Evolutionary conservation across 2,113 vertebrate species (phyloP).

Genomic region (Carlito syrichta): DNA sequence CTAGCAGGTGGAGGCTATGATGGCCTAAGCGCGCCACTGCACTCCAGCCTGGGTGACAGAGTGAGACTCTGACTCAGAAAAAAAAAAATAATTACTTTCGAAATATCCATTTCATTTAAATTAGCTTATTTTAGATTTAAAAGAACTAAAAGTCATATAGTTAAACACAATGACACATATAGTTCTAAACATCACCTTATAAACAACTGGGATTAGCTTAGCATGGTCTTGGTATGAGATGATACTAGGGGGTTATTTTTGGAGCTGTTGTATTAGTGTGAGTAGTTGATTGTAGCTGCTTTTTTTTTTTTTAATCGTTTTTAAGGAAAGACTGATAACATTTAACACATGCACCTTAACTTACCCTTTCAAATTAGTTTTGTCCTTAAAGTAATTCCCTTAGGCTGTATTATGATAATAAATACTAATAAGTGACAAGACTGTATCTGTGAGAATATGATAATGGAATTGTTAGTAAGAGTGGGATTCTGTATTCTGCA

Average conservation of each 20-base stretch:
- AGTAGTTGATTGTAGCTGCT: background rate
- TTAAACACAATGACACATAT: background rate
- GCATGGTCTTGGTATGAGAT: background rate
- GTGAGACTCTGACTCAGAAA: too few relatives aligned
- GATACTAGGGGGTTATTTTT: background rate
- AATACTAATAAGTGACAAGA: background rate
- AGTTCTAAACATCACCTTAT: background rate
- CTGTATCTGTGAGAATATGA: background rate
- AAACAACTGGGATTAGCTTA: background rate
- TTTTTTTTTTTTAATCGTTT: too few relatives aligned
- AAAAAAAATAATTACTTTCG: too few relatives aligned
- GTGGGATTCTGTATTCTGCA: background rate
- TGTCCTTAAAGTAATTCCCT: slow-evolving; percentile 24
- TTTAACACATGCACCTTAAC: background rate
- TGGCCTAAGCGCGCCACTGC: too few relatives aligned
- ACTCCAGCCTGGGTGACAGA: too few relatives aligned
- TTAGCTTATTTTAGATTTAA: background rate
- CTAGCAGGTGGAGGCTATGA: too few relatives aligned
- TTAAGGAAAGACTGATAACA: background rate
- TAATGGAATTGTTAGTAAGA: background rate
- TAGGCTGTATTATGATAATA: slow-evolving; percentile 1
- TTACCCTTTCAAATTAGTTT: slow-evolving; percentile 6
- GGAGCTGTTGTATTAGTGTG: background rate
- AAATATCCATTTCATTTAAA: background rate
- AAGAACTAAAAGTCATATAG: background rate